Base-by-base conservation (phyloP, 2,888 invertebrate genomes). In the Molanna angustata region DNA sequence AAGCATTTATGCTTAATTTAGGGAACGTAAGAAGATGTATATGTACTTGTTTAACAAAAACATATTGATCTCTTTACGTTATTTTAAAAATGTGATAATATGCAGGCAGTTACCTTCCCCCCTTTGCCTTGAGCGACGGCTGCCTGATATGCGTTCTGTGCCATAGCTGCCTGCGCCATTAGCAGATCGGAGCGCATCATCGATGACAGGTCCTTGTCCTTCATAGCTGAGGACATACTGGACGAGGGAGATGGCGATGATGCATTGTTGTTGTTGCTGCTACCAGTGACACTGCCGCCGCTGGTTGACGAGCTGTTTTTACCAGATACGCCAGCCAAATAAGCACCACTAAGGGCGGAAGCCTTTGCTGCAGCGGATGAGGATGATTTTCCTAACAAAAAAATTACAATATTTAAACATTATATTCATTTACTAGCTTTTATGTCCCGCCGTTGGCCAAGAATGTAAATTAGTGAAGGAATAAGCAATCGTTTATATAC, bases 141-240 rank as follows among this genome's bases (percentile, higher is more conserved):
- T 1, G 77, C 76, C 57, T 77, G 76, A 64, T 76, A 75, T 0
- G 76, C 74, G 17, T 76, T 76, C 60, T 77, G 74, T 1, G 76
- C 75, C 53, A 57, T 57, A 0, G 76, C 76, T 18, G 75, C 76
- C 60, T 76, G 76, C 17, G 76, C 76, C 63, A 76, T 61, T 73
- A 77, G 74, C 17, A 77, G 66, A 61, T 77, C 76, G 0, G 76
- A 74, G 1, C 76, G 67, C 2, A 76, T 63, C 40, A 73, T 56
- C 35, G 56, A 47, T 33, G 75, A 71, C 58, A 75, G 61, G 60
- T 76, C 76, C 0, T 76, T 69, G 52, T 76, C 76, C 62, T 74
- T 73, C 52, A 60, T 52, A 18, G 53, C 33, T 31, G 51, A 42
- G 2, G 42, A 47, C 62, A 71, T 70, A 48, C 73, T 72, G 0